Evolutionary conservation across 1,140 invertebrate species (phyloP).

Genomic region (Trichonephila clavipes): DNA sequence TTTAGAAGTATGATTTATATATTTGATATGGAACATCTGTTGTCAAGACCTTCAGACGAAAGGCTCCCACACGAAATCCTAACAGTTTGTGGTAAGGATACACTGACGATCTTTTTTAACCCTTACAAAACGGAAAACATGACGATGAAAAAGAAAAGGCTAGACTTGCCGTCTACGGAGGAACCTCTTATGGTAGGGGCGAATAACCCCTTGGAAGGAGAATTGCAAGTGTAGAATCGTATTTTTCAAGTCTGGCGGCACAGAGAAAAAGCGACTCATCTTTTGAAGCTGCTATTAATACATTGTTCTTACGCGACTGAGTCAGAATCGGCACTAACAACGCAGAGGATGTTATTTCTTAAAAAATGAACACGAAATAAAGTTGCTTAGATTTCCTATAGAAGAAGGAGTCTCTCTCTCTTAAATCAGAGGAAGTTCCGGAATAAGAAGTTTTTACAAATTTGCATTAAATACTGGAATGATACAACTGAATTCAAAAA

Average conservation of each 20-base stretch:
- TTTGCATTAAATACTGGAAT: too few species aligned
- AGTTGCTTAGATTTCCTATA: background rate
- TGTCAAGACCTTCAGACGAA: background rate
- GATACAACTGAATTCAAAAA: too few species aligned
- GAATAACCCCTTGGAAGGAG: background rate
- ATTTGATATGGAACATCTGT: constrained; percentile 23
- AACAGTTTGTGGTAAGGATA: background rate
- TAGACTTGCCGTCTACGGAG: background rate
- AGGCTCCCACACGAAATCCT: constrained; percentile 16
- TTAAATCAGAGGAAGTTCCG: background rate
- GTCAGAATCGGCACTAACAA: background rate
- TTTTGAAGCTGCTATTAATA: too few species aligned
- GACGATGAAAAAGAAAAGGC: background rate
- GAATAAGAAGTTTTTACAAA: too few species aligned
- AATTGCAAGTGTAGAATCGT: background rate
- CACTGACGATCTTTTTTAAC: background rate
- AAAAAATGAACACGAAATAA: background rate
- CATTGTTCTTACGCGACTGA: background rate
- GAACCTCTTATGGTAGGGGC: background rate
- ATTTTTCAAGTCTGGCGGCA: background rate
- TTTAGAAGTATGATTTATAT: background rate
- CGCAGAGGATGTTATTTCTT: background rate
- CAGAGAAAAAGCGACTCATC: background rate
- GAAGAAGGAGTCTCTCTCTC: background rate
- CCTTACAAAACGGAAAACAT: background rate